Base-by-base conservation (phyloP, 2,888 invertebrate species). In the Pyrrhia umbra region DNA sequence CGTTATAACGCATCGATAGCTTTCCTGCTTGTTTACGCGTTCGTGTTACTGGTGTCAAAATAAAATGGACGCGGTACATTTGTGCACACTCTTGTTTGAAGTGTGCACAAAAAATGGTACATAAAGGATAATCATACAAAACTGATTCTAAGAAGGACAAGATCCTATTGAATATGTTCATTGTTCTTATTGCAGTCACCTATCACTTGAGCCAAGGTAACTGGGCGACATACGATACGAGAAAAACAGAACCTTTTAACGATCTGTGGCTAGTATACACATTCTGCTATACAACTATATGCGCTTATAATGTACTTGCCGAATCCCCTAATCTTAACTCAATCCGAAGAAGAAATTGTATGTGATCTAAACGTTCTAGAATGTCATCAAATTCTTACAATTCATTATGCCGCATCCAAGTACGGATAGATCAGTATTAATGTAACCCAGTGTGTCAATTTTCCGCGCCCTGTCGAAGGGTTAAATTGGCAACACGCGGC, bases 1-100 rank as follows among this genome's bases (percentile, higher is more conserved):
- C 94, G 94, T 94, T 94, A 94, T 93, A 86, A 90, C 94, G 93
- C 92, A 85, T 82, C 91, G 88, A 88, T 90, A 86, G 86, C 68
- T 86, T 82, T 77, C 80, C 80, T 81, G 85, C 83, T 40, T 77
- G 63, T 66, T 72, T 66, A 75, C 71, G 61, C 47, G 45, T 27
- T 50, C 63, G 49, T 59, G 47, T 46, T n/a, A 40, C 40, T 6
- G 45, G 30, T n/a, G 9, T 6, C 3, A 45, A 25, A 25, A 39
- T 18, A 10, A 37, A n/a, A 21, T 51, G 50, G 71, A 79, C 66
- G 66, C 20, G 79, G 75, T 47, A 73, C 43, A 30, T 67, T 47
- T 61, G 46, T 4, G 62, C 34, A 71, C 45, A 34, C 21, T 27
- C 61, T 13, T 23, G 13, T 37, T 6, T 18, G 8, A 25, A 75